Base-by-base conservation (phyloP, 2,113 vertebrate genomes). In the Corynorhinus townsendii region DNA sequence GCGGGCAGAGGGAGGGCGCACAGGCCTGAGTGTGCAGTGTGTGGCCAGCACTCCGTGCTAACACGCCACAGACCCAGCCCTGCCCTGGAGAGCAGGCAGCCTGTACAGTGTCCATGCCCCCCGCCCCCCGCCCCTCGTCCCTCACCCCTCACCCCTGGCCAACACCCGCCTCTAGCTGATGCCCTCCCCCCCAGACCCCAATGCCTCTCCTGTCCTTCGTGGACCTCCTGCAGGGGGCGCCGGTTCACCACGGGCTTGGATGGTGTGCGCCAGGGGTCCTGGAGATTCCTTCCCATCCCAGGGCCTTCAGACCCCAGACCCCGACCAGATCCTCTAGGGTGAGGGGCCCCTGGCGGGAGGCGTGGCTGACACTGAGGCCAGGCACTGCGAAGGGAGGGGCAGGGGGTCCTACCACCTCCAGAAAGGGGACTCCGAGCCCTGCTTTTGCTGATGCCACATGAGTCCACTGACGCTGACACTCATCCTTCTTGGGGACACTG, bases 131-230 rank as follows among this genome's bases (percentile, higher is more conserved):
- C n/a, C n/a, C n/a, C n/a, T n/a, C n/a, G n/a, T n/a, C n/a, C n/a
- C n/a, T n/a, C n/a, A n/a, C n/a, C 40, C 5, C 40, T 43, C 40
- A 6, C 40, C 40, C 40, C 40, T 43, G 5, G 40, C 40, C 7
- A 7, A 43, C 43, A 43, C 15, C 49, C 0, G 49, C 49, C 49
- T 14, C 54, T 12, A 0, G 0, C 64, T 19, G n/a, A 4, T 2
- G 1, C 26, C 3, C 38, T 0, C 0, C 1, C 47, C 14, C 3
- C 14, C 47, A 3, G 17, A 79, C 54, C 71, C 56, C 19, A 5
- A 26, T 1, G 33, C 22, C 64, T 12, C 4, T 5, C 26, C 64
- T 26, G 20, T 11, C 38, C 75, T 38, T 24, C 0, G 0, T 0
- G 0, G 80, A n/a, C 28, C 24, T 54, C 49, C 66, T 35, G 9